Percentiles rank a stretch among this genome's conserved stretches.
phyloP scores from a whole-genome alignment of 2,113 vertebrate species.

The Bufo gargarizans region DNA sequence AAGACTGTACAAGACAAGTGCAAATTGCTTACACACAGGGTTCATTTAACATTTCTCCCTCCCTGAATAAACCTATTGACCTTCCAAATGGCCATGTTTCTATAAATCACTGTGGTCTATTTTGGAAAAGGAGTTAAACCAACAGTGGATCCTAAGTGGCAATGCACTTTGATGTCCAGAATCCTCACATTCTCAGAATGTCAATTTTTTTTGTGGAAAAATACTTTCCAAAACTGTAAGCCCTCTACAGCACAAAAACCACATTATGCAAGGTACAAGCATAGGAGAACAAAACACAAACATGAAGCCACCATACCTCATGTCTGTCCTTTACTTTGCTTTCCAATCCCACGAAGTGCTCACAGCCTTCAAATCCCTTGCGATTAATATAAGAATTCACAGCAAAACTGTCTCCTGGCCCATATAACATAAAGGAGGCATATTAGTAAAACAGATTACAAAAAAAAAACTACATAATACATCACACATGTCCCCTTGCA shows the following conservation, averaged over 20 bases:
- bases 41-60: not conserved
- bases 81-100: not conserved
- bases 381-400: not conserved
- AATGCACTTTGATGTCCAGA: not conserved
- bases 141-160: not conserved
- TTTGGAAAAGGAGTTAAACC: not conserved
- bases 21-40: not conserved
- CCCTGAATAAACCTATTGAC: conserved; percentile 8
- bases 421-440: not conserved
- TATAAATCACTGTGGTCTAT: not conserved
- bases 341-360: not conserved
- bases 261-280: not conserved
- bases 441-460: not conserved
- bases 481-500: not conserved
- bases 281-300: not conserved
- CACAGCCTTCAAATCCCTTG: conserved; percentile 8
- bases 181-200: not conserved
- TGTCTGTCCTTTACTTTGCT: not conserved
- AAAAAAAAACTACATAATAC: not conserved
- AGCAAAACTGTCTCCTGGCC: conserved; percentile 1
- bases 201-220: not conserved
- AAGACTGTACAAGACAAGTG: not conserved
- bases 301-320: not conserved
- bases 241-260: not conserved
- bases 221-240: not conserved